Percentiles rank a stretch among this genome's conserved stretches.
These are phyloP conservation scores for Hermaeophaga mercurialis DNA, from an alignment of 2,888 invertebrate genomes.

Conservation along the genomic window DNA sequence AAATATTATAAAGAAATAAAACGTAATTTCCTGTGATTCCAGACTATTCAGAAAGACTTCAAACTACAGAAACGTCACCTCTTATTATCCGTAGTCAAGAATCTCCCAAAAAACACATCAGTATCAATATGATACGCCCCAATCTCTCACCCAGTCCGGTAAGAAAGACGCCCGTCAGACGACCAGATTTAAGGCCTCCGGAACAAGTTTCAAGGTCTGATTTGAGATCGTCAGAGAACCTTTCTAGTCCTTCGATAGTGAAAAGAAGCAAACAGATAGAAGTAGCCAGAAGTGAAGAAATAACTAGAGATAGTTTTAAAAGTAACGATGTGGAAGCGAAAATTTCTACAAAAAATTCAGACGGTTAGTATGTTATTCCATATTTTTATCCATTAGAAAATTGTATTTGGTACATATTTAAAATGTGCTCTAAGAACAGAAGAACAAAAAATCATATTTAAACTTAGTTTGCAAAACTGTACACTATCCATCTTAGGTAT, in stretches of 20 bases:
- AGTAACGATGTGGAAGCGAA: slow-evolving; percentile 39
- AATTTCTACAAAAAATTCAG: slow-evolving; percentile 5
- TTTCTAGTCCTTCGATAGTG: slow-evolving; percentile 53
- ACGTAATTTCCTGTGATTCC: not conserved
- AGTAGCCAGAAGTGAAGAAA: slow-evolving; percentile 30
- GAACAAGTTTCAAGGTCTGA: slow-evolving; percentile 47
- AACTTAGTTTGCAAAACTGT: not conserved
- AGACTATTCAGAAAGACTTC: slow-evolving; percentile 20
- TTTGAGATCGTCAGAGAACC: slow-evolving; percentile 43
- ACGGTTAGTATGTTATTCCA: slow-evolving; percentile 5
- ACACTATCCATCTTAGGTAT: slow-evolving; percentile 32
- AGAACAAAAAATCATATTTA: not conserved
- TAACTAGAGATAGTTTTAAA: slow-evolving; percentile 32
- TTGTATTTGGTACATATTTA: not conserved
- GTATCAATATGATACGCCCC: slow-evolving; percentile 8
- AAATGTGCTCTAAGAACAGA: too few species aligned
- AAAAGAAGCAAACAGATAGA: slow-evolving; percentile 34
- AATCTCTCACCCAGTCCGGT: slow-evolving; percentile 4
- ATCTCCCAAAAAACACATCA: slow-evolving; percentile 8
- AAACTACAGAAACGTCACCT: not conserved
- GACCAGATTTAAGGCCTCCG: slow-evolving; percentile 40
- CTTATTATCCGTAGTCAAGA: slow-evolving; percentile 1
- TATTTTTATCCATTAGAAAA: not conserved
- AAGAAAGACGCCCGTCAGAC: slow-evolving; percentile 37
- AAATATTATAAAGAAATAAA: too few species aligned